Conservation (phyloP, 2,113 vertebrate species). For the Scartelaos histophorus region DNA sequence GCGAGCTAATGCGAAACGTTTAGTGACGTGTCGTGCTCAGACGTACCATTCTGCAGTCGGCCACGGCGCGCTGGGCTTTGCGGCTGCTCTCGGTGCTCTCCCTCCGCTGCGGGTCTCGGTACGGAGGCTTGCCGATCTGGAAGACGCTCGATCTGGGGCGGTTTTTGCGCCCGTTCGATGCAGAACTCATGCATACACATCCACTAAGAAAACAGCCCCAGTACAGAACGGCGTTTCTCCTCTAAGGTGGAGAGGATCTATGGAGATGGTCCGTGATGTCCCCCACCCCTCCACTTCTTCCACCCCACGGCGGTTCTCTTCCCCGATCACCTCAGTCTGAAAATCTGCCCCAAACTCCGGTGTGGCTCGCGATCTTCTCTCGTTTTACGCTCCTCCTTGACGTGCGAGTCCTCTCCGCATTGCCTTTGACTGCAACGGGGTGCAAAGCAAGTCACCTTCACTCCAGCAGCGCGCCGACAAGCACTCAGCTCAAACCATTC, state of each 20-base stretch:
- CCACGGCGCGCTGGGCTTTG: slow-evolving; percentile 85
- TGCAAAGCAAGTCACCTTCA: slow-evolving; percentile 81
- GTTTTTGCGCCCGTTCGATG: slow-evolving; percentile 96
- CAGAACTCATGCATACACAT: slow-evolving; percentile 98
- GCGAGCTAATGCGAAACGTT: slow-evolving; percentile 20
- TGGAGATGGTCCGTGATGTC: slow-evolving; percentile 7
- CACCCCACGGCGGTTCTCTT: slow-evolving; percentile 4
- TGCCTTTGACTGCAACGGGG: slow-evolving; percentile 71
- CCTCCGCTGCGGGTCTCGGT: slow-evolving; percentile 84
- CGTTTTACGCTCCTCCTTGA: slow-evolving; percentile 22
- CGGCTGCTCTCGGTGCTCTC: slow-evolving; percentile 87
- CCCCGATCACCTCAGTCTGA: slow-evolving; percentile 2
- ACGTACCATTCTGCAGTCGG: slow-evolving; percentile 98
- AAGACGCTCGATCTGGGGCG: slow-evolving; percentile 92
- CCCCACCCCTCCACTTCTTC: slow-evolving; percentile 7
- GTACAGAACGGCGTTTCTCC: slow-evolving; percentile 55
- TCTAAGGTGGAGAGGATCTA: slow-evolving; percentile 6
- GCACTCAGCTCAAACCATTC: slow-evolving; percentile 45
- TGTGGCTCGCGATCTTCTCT: slow-evolving; percentile 1
- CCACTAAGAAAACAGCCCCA: slow-evolving; percentile 78
- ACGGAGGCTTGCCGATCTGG: slow-evolving; percentile 86
- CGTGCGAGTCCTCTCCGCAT: slow-evolving; percentile 82
- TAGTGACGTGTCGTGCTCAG: slow-evolving; percentile 51
- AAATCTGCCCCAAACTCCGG: slow-evolving; percentile 7
- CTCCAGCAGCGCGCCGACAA: slow-evolving; percentile 71